Percentiles rank a stretch among this genome's conserved stretches.
Conservation (phyloP, 2,797 vertebrate species). For the Danio kyathit region DNA sequence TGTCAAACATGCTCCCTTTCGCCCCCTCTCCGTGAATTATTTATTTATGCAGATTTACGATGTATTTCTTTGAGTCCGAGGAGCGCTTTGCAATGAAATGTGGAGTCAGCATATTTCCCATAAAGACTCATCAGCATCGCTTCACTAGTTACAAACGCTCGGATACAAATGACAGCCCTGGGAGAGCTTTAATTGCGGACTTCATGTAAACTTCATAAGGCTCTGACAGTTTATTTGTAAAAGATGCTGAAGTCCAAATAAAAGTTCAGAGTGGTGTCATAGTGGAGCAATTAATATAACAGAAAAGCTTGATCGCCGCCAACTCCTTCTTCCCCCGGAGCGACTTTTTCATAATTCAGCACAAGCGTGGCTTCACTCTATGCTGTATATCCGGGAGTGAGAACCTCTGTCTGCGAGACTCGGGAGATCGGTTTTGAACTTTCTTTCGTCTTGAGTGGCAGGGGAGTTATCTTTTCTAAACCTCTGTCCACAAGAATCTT, state of each 20-base stretch:
- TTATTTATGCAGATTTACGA: constrained; percentile 74
- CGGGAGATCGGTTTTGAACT: constrained; percentile 75
- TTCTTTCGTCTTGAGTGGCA: constrained; percentile 66
- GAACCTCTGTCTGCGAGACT: constrained; percentile 66
- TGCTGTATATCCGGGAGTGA: constrained; percentile 47
- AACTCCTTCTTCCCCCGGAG: constrained; percentile 43
- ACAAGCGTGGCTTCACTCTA: constrained; percentile 59
- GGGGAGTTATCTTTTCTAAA: constrained; percentile 73
- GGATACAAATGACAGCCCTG: constrained; percentile 50
- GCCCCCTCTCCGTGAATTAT: constrained; percentile 70
- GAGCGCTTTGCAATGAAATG: constrained; percentile 58
- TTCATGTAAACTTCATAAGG: constrained; percentile 42
- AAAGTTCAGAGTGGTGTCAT: constrained; percentile 48
- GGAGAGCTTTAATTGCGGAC: constrained; percentile 48
- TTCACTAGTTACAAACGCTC: constrained; percentile 35
- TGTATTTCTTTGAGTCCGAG: constrained; percentile 62
- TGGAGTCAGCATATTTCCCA: constrained; percentile 67
- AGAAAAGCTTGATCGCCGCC: constrained; percentile 34
- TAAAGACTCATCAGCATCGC: constrained; percentile 64
- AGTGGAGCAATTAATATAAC: constrained; percentile 49
- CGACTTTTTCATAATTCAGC: constrained; percentile 66
- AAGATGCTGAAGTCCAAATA: constrained; percentile 55
- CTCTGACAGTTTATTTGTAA: constrained; percentile 56
- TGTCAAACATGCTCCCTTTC: constrained; percentile 60
- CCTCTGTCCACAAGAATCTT: constrained; percentile 59